phyloP scores from a whole-genome alignment of 2,113 vertebrate species.

The Lethenteron reissneri region DNA sequence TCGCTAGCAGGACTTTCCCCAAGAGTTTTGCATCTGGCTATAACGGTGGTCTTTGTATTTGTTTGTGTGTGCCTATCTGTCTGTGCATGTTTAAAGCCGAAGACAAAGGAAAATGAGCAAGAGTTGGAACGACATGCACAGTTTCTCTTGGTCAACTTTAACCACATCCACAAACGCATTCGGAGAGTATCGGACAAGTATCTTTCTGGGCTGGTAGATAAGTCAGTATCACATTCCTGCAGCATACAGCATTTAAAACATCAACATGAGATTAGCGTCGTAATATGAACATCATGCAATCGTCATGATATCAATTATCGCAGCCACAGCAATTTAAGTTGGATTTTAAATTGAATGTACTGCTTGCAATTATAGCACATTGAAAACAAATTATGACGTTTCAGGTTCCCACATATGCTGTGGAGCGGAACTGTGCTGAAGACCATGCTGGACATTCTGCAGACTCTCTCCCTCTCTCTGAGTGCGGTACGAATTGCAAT shows the following conservation, averaged over 20 bases:
- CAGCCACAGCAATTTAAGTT: too few species aligned
- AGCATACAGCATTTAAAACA: too few species aligned
- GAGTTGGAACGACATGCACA: slow-evolving; percentile 79
- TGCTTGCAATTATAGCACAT: too few species aligned
- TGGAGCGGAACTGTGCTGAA: slow-evolving; percentile 88
- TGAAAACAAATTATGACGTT: not conserved
- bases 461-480: slow-evolving; percentile 72
- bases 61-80: too few species aligned
- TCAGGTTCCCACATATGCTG: slow-evolving; percentile 71
- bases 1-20: too few species aligned
- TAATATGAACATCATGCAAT: too few species aligned
- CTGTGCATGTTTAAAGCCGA: slow-evolving; percentile 28
- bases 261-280: too few species aligned
- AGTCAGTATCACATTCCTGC: slow-evolving; percentile 25
- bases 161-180: slow-evolving; percentile 89
- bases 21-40: too few species aligned
- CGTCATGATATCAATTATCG: too few species aligned
- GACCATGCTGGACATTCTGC: slow-evolving; percentile 87
- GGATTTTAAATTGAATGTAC: too few species aligned
- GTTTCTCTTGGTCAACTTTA: slow-evolving; percentile 78
- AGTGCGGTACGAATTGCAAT: slow-evolving; percentile 45
- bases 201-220: slow-evolving; percentile 75
- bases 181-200: slow-evolving; percentile 88
- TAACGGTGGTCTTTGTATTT: too few species aligned
- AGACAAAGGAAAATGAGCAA: slow-evolving; percentile 81